Conservation (phyloP, 1,140 invertebrate species). For the Melitaea cinxia region DNA sequence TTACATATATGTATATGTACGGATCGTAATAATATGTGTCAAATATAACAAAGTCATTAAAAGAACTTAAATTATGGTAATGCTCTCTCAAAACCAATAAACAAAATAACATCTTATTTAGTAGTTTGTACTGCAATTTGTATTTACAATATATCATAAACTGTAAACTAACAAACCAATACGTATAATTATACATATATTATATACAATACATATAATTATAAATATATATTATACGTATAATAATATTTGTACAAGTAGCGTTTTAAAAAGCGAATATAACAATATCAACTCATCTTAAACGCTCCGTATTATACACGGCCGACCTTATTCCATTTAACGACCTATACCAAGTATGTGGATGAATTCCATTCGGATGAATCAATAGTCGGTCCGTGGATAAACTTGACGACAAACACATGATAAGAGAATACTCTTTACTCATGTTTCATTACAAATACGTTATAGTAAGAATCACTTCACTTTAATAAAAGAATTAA, state of each 20-base stretch:
- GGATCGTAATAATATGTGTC: no score
- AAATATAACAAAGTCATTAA: no score
- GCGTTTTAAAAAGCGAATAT: background rate
- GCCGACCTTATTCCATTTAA: slow-evolving; percentile 23
- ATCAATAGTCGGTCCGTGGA: slow-evolving; percentile 28
- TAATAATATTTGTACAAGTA: background rate
- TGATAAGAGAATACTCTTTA: slow-evolving; percentile 7
- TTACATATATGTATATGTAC: no score
- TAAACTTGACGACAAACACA: slow-evolving; percentile 19
- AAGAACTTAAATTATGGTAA: no score
- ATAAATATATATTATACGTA: background rate
- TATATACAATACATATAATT: background rate
- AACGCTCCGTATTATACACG: slow-evolving; percentile 16
- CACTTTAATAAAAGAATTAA: background rate
- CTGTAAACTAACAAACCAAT: no score
- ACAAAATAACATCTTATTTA: no score
- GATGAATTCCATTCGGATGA: slow-evolving; percentile 38
- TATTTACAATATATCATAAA: no score
- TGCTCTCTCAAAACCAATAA: no score
- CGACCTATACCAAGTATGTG: slow-evolving; percentile 26
- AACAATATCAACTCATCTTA: slow-evolving; percentile 11
- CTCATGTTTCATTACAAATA: background rate
- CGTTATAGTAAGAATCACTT: background rate
- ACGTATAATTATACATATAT: no score
- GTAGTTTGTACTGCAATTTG: no score